Conservation (phyloP, 2,888 invertebrate species). For the Lasioglossum oenotherae region DNA sequence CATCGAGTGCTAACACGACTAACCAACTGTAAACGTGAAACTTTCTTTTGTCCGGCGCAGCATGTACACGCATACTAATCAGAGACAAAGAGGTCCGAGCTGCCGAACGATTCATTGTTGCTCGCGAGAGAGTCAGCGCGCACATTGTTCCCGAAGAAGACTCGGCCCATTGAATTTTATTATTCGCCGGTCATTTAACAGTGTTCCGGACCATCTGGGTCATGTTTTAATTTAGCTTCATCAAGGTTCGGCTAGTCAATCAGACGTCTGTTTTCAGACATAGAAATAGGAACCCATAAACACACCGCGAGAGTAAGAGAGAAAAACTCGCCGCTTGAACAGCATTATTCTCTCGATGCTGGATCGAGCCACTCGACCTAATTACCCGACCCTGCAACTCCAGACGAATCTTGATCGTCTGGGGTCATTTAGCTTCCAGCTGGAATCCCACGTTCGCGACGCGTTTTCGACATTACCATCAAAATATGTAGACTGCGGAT, state of each 20-base stretch:
- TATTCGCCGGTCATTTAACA: conserved; percentile 43
- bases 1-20: no score
- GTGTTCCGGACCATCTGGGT: conserved; percentile 55
- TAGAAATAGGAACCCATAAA: conserved; percentile 69
- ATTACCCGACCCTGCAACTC: conserved; percentile 56
- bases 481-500: background rate
- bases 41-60: background rate
- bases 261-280: conserved; percentile 66
- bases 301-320: background rate
- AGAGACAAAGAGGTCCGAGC: background rate
- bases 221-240: conserved; percentile 66
- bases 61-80: background rate
- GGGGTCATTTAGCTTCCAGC: background rate
- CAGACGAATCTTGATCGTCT: conserved; percentile 38
- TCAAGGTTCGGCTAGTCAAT: conserved; percentile 65
- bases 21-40: no score
- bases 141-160: background rate
- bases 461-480: background rate
- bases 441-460: background rate
- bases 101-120: background rate
- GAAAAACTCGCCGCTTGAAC: conserved; percentile 13
- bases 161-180: conserved; percentile 17
- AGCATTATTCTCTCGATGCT: conserved; percentile 55
- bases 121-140: background rate
- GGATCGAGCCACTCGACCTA: conserved; percentile 65